Evolutionary conservation across 2,888 invertebrate genomes (phyloP).

Genomic region (Biston betularia): DNA sequence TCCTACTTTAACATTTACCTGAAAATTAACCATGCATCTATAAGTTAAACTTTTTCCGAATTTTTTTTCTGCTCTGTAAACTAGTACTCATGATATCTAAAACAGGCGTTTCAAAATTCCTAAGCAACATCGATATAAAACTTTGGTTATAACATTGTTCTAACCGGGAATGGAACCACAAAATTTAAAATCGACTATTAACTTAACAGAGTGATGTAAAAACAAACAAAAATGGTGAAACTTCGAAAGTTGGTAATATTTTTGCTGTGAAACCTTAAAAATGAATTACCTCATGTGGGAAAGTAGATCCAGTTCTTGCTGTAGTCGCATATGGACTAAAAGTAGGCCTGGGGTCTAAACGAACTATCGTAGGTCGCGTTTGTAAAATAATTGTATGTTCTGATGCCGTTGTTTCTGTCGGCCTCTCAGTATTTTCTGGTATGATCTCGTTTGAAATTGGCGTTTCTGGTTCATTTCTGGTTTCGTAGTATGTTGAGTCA

Average conservation of each 20-base stretch:
- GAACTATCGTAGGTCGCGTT: constrained; percentile 35
- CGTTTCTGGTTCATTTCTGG: constrained; percentile 39
- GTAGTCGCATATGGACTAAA: constrained; percentile 52
- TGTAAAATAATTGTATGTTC: constrained; percentile 42
- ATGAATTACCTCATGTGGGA: constrained; percentile 54
- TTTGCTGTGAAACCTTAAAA: not conserved
- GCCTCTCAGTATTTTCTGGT: constrained; percentile 29
- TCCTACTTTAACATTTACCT: constrained; percentile 51
- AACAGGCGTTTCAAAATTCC: too few species aligned
- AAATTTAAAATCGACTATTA: too few species aligned
- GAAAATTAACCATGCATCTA: not conserved
- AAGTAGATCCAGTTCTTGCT: constrained; percentile 36
- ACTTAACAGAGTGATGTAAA: too few species aligned
- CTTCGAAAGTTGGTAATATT: not conserved
- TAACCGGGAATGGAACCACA: too few species aligned
- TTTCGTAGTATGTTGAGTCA: constrained; percentile 42
- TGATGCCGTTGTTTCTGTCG: constrained; percentile 32
- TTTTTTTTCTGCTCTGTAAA: not conserved
- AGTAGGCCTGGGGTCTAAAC: constrained; percentile 45
- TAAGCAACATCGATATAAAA: not conserved
- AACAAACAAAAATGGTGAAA: too few species aligned
- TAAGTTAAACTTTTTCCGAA: not conserved
- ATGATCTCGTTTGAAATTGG: constrained; percentile 36
- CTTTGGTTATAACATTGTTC: not conserved
- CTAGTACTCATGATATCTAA: too few species aligned